Base-by-base conservation (phyloP, 1,140 invertebrate species). In the Drosophila littoralis region DNA sequence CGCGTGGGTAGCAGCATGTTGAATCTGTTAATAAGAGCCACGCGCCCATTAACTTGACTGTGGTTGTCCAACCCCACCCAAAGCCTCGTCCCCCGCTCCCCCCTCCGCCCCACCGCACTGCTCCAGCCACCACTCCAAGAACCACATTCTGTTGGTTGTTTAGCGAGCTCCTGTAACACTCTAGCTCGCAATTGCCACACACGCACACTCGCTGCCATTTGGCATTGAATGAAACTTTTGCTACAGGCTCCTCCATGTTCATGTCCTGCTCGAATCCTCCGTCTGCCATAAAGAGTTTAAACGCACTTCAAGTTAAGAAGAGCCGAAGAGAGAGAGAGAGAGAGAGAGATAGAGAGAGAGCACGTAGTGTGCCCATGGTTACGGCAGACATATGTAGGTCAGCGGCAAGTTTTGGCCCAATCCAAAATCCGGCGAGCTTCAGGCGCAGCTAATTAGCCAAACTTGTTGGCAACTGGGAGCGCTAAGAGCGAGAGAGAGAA, bases 1-100 rank as follows among this genome's bases (percentile, higher is more conserved):
- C 65, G 35, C 40, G 63, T 38, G 42, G 17, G 38, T 35, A 50
- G 61, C 57, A 63, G 72, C 57, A 65, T 67, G 80, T 76, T 83
- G 79, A 82, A 78, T 79, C 80, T 79, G 80, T 72, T 82, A 82
- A 82, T 76, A 82, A 75, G 72, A 78, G 70, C 66, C 75, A 82
- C 80, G 66, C 75, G 75, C 79, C 75, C 79, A 78, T 82, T 71
- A 71, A 64, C 60, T 69, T 70, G 59, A 66, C 40, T 67, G 58
- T 54, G 67, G 67, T 67, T 50, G 32, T 32, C 35, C 50, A 54
- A 32, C 33, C 59, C 22, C 22, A 28, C 22, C 22, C 22, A 22
- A 22, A 22, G 22, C 58, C 33, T 69, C 50, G 54, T 42, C 55
- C 40, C 35, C 33, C 36, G 5, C 22, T 28, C 22, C 10, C 33